Evolutionary conservation across 2,888 invertebrate species (phyloP), one percentile per base, ranked within the genome.

Genomic region (Pantelozetes paolii): DNA sequence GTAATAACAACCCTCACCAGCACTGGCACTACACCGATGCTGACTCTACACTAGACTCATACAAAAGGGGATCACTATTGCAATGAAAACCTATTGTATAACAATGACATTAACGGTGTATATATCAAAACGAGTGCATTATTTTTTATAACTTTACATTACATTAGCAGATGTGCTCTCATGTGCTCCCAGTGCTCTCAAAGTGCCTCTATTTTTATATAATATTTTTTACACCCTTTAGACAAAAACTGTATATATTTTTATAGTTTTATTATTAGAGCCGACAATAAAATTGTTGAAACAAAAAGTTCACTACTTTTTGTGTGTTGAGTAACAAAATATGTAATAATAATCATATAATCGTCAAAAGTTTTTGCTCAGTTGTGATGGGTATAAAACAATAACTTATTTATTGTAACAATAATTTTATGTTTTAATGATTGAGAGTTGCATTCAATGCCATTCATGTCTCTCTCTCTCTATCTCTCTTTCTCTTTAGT

Each of bases 81-180:
- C 62, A 36, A 62, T 62, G 20, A 15, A 20, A 32, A 20, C 20
- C 30, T 67, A 67, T 67, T 67, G 67, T 67, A 67, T 67, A 40
- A 67, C 28, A 40, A 67, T 67, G 36, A 67, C 67, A 67, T 40
- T 67, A 8, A 40, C 40, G 48, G n/a, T 67, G 67, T 40, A 67
- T 62, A 67, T 67, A 40, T 67, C 40, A 40, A 5, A 62, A 67
- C 20, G 23, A 67, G 67, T 40, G 42, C 15, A 40, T 40, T 67
- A 67, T 67, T 67, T 67, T 67, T 42, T 62, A 62, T 32, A 32
- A 62, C 32, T 62, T 36, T 54, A 50, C 50, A 50, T 50, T 23
- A 62, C 62, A 62, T 67, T 67, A 40, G 67, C 67, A 67, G 67
- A 67, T 67, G 67, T 67, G 67, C 67, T 6, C n/a, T n/a, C n/a